A percentile compares a stretch with the other conserved stretches of the same genome.
phyloP scores from a whole-genome alignment of 2,888 invertebrate species.

The Eupithecia subfuscata region DNA sequence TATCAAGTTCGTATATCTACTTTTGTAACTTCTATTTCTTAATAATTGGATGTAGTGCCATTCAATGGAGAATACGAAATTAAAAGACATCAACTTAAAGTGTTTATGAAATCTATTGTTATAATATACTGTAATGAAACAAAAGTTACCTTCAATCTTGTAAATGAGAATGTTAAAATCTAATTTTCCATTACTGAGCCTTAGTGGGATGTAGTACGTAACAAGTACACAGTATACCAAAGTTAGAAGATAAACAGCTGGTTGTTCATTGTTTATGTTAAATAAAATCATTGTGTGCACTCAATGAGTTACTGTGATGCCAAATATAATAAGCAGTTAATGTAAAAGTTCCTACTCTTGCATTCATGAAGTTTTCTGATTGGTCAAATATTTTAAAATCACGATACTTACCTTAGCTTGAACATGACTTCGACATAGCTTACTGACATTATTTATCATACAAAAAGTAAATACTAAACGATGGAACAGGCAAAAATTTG shows the following conservation, averaged over 20 bases:
- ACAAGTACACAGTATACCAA: conserved; percentile 82
- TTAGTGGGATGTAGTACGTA: conserved; percentile 66
- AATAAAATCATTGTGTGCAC: conserved; percentile 51
- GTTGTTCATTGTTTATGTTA: conserved; percentile 61
- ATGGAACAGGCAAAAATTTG: neutral
- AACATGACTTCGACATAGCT: neutral
- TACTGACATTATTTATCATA: neutral
- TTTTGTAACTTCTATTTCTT: conserved; percentile 70
- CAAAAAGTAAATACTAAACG: neutral
- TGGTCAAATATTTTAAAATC: neutral
- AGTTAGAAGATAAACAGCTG: conserved; percentile 80
- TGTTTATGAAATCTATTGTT: conserved; percentile 62
- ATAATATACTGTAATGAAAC: conserved; percentile 66
- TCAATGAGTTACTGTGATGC: conserved; percentile 43
- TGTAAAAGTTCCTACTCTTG: neutral
- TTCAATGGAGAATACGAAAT: conserved; percentile 59
- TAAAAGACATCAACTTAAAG: conserved; percentile 63
- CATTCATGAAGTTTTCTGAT: neutral
- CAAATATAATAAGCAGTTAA: neutral
- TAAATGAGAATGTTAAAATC: conserved; percentile 57
- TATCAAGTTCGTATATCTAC: conserved; percentile 65
- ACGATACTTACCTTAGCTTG: neutral
- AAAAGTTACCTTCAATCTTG: conserved; percentile 79
- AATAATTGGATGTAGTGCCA: conserved; percentile 65
- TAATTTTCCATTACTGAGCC: conserved; percentile 57